Base-by-base conservation (phyloP, 2,113 vertebrate species). In the Cebus imitator region DNA sequence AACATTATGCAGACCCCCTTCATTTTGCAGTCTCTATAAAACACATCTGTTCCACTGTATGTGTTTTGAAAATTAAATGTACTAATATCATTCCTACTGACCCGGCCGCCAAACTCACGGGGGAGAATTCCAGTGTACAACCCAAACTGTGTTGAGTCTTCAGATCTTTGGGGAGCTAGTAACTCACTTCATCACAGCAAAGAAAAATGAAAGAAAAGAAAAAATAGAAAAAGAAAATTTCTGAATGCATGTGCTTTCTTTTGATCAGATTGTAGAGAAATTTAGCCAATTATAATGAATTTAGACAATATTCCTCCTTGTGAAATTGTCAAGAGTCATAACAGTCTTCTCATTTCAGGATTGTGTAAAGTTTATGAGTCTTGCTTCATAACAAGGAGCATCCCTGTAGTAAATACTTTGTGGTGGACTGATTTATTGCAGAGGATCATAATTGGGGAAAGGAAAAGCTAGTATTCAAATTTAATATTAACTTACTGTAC, bases 51-150 rank as follows among this genome's bases (percentile, higher is more conserved):
- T 95, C 80, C 72, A 93, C 87, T 82, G 64, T 92, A 89, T 95
- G 79, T 90, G 68, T 97, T 97, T 96, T 94, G 94, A 96, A 97
- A 97, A 93, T 96, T 95, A 95, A 94, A 91, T 70, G 52, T 85
- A 90, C 82, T 95, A 97, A 94, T 96, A 97, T 84, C 87, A 82
- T 95, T 93, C 91, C 5, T 1, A 87, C 40, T 92, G 80, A 94
- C 96, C 94, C 43, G n/a, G 79, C 64, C 66, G 40, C 93, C 30
- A 92, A 88, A 96, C 43, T 66, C 93, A 96, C 61, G 81, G 86
- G 95, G 93, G 80, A 96, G 72, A 95, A 97, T 94, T 90, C 52
- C 2, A 14, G 92, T 93, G 58, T 8, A 72, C 87, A 82, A 40
- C 57, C 10, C 45, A 87, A 95, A 79, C 66, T 52, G 43, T 80